Evolutionary conservation across 2,797 vertebrate genomes (phyloP).

Genomic region (Hybognathus amarus): DNA sequence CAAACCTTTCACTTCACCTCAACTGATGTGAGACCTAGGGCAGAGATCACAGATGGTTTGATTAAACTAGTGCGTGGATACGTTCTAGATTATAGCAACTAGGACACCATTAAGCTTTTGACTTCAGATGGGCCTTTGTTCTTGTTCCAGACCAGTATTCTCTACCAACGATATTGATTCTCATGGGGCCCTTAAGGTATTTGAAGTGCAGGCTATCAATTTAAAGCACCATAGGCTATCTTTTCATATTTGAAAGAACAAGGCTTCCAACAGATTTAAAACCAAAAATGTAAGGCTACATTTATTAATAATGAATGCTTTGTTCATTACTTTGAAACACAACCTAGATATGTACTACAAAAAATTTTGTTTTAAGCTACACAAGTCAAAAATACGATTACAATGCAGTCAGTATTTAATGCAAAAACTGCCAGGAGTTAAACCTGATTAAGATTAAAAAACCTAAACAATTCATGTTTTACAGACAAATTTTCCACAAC

Average conservation of each 20-base stretch:
- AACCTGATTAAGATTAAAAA: background rate
- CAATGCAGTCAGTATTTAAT: background rate
- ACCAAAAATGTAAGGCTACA: background rate
- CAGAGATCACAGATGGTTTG: constrained; percentile 2
- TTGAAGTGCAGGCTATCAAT: constrained; percentile 4
- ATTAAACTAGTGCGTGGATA: background rate
- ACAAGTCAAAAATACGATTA: background rate
- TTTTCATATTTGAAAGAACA: constrained; percentile 5
- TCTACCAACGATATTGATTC: constrained; percentile 4
- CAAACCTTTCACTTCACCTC: constrained; percentile 16
- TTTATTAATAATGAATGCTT: background rate
- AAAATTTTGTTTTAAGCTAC: background rate
- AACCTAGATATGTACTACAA: background rate
- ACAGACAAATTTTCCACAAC: background rate
- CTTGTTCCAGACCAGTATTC: constrained; percentile 10
- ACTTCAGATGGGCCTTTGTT: constrained; percentile 21
- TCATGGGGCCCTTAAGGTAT: constrained; percentile 6
- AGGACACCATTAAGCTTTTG: constrained; percentile 6
- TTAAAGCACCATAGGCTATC: background rate
- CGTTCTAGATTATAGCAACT: background rate
- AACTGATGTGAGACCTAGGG: constrained; percentile 13
- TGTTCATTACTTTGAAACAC: background rate
- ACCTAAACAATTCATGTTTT: too few species aligned
- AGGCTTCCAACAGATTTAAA: background rate
- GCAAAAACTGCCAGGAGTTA: background rate